A percentile compares a stretch with the other conserved stretches of the same genome.
phyloP scores from a whole-genome alignment of 2,888 invertebrate genomes.

The Xiphydria camelus region DNA sequence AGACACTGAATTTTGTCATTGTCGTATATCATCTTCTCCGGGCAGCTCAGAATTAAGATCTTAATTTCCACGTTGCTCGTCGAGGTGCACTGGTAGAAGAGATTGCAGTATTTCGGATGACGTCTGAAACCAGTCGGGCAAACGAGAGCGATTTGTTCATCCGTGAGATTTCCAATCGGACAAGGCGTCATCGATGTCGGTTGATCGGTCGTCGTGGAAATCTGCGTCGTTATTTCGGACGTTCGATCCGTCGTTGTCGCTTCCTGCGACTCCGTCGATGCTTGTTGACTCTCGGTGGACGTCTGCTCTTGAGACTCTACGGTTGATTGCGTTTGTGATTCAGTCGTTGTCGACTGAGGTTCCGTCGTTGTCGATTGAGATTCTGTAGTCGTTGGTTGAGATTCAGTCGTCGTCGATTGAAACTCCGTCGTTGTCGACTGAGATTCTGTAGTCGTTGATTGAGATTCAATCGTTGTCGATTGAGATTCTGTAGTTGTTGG shows the following conservation, averaged over 20 bases:
- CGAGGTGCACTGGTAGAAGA: slow-evolving; percentile 82
- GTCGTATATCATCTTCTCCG: slow-evolving; percentile 76
- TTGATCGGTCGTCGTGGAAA: slow-evolving; percentile 5
- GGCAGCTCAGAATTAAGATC: slow-evolving; percentile 75
- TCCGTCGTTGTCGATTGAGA: slow-evolving; percentile 34
- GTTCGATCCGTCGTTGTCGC: slow-evolving; percentile 18
- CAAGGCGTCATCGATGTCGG: slow-evolving; percentile 34
- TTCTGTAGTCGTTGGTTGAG: slow-evolving; percentile 11
- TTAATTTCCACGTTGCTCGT: slow-evolving; percentile 71
- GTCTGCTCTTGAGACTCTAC: slow-evolving; percentile 19
- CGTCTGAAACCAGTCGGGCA: slow-evolving; percentile 83
- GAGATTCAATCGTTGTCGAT: slow-evolving; percentile 19
- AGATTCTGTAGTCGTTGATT: slow-evolving; percentile 18
- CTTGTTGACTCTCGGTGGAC: slow-evolving; percentile 4
- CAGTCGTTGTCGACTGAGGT: slow-evolving; percentile 20
- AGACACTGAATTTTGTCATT: slow-evolving; percentile 74
- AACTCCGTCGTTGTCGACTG: slow-evolving; percentile 16
- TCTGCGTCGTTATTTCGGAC: slow-evolving; percentile 31
- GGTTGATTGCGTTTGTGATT: slow-evolving; percentile 19
- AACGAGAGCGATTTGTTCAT: slow-evolving; percentile 72
- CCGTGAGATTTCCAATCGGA: slow-evolving; percentile 61
- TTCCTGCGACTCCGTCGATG: slow-evolving; percentile 22
- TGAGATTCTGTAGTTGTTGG: slow-evolving; percentile 32
- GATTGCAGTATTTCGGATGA: slow-evolving; percentile 80
- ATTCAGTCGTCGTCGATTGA: slow-evolving; percentile 18